phyloP scores from a whole-genome alignment of 2,113 vertebrate genomes.

The Thermophis baileyi region DNA sequence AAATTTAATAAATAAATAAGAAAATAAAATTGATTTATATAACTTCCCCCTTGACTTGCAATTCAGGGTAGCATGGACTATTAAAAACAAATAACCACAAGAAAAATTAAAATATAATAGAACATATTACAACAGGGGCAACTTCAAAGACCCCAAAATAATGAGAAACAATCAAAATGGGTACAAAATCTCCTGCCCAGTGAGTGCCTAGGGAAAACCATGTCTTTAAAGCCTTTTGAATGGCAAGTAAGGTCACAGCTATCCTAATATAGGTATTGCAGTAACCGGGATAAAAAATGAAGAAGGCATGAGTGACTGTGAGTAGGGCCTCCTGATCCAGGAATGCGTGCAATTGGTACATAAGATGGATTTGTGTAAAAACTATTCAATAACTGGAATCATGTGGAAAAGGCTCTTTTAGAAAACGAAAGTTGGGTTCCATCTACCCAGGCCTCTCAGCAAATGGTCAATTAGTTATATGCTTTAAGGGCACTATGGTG shows the following conservation, averaged over 20 bases:
- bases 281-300: no score
- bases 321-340: neutral
- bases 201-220: neutral
- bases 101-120: neutral
- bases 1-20: neutral
- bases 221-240: neutral
- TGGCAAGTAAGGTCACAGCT: neutral
- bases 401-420: neutral
- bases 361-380: neutral
- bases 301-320: no score
- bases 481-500: neutral
- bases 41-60: neutral
- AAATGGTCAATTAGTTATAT: neutral
- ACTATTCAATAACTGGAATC: neutral
- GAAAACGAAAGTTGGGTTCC: neutral
- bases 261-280: neutral
- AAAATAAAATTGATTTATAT: neutral
- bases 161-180: neutral
- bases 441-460: neutral
- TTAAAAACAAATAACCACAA: neutral
- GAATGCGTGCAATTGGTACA: neutral
- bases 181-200: neutral
- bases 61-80: neutral
- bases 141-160: neutral
- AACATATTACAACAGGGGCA: neutral